These are phyloP conservation scores for Odontomyia ornata DNA, from an alignment of 2,888 invertebrate species.

Conservation along the genomic window DNA sequence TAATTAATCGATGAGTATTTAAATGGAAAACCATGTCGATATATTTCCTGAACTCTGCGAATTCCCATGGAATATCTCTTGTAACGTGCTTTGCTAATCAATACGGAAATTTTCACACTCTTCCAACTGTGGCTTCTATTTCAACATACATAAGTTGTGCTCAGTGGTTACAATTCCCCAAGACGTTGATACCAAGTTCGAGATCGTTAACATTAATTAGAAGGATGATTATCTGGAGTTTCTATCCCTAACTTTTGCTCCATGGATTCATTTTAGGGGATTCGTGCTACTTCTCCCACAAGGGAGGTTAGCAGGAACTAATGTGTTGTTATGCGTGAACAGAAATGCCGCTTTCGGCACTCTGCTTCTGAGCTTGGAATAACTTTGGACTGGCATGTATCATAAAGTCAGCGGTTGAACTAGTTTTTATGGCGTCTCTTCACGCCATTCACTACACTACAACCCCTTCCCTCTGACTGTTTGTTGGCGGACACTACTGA, in stretches of 20 bases:
- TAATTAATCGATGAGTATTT: too few relatives aligned
- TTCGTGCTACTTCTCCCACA: not conserved
- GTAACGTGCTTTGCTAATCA: too few relatives aligned
- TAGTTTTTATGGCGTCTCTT: constrained; percentile 18
- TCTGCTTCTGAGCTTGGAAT: not conserved
- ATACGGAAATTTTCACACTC: too few relatives aligned
- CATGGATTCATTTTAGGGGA: not conserved
- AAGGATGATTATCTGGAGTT: constrained; percentile 20
- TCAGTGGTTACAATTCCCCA: not conserved
- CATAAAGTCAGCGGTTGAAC: constrained; percentile 7
- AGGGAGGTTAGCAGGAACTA: constrained; percentile 5
- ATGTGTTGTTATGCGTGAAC: not conserved
- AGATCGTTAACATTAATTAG: constrained; percentile 17
- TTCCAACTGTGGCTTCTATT: too few relatives aligned
- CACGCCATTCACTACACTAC: not conserved
- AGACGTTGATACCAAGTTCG: not conserved
- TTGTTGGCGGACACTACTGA: not conserved
- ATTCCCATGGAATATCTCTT: too few relatives aligned
- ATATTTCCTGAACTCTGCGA: too few relatives aligned
- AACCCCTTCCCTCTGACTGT: constrained; percentile 1
- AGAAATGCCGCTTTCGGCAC: not conserved
- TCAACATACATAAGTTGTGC: too few relatives aligned
- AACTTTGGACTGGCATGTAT: not conserved
- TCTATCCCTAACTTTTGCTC: not conserved
- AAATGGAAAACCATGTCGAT: too few relatives aligned